Conservation (phyloP, 2,113 vertebrate genomes). For the Sminthopsis crassicaudata region DNA sequence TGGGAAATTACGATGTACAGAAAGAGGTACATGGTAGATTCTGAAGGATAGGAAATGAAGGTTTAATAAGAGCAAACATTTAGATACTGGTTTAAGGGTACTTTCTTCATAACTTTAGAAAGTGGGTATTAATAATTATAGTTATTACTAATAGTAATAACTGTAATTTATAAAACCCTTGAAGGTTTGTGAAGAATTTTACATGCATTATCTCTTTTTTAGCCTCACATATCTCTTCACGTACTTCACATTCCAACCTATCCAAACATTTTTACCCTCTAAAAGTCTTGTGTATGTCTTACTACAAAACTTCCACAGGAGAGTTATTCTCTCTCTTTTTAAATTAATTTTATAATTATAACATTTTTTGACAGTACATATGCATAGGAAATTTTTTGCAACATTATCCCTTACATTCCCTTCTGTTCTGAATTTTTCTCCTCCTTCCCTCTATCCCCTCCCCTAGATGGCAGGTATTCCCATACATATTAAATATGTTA, state of each 20-base stretch:
- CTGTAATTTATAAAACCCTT: not conserved
- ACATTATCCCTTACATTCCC: too few relatives aligned
- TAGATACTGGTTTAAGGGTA: not conserved
- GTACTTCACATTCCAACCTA: not conserved
- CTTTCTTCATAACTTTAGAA: not conserved
- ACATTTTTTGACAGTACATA: too few relatives aligned
- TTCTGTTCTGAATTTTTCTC: too few relatives aligned
- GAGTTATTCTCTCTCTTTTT: too few relatives aligned
- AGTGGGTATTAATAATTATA: not conserved
- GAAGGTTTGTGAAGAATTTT: not conserved
- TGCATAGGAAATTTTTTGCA: too few relatives aligned
- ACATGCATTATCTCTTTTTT: not conserved
- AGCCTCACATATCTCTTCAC: not conserved
- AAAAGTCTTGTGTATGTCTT: not conserved
- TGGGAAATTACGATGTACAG: not conserved
- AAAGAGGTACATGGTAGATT: not conserved
- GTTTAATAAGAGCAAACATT: not conserved
- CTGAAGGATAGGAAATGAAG: not conserved
- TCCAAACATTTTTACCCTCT: not conserved
- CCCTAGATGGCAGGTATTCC: too few relatives aligned
- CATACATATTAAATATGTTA: too few relatives aligned
- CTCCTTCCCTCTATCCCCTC: too few relatives aligned
- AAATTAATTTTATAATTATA: too few relatives aligned
- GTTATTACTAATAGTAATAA: not conserved
- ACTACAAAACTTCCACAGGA: not conserved